Evolutionary conservation across 2,888 invertebrate species (phyloP).

Genomic region (Drepana falcataria): DNA sequence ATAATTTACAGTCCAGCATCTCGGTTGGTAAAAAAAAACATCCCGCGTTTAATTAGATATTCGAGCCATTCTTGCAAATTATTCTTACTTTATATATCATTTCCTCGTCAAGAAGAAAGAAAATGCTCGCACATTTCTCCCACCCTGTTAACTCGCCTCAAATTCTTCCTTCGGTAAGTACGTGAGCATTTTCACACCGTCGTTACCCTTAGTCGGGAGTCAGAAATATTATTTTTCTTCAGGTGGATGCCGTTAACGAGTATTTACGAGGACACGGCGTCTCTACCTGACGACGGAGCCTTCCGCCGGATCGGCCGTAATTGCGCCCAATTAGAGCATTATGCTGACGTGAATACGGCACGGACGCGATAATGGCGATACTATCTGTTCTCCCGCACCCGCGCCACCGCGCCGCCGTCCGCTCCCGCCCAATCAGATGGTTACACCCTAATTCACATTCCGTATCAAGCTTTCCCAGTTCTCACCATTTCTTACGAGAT

Average conservation of each 20-base stretch:
- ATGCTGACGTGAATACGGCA: conserved; percentile 76
- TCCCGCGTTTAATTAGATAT: conserved; percentile 17
- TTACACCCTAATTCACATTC: conserved; percentile 66
- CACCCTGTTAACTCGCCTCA: conserved; percentile 57
- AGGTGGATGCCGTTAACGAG: conserved; percentile 69
- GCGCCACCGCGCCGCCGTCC: conserved; percentile 16
- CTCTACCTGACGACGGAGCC: conserved; percentile 70
- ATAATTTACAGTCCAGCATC: not conserved
- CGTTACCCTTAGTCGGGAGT: conserved; percentile 58
- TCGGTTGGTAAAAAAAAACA: conserved; percentile 4
- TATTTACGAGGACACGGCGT: conserved; percentile 73
- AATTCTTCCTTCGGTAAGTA: conserved; percentile 55
- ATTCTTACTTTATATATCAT: conserved; percentile 41
- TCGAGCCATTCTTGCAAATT: conserved; percentile 36
- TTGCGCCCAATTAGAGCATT: conserved; percentile 77
- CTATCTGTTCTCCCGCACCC: conserved; percentile 53
- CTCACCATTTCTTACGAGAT: conserved; percentile 58
- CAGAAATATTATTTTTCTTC: conserved; percentile 73
- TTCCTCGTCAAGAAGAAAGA: conserved; percentile 45
- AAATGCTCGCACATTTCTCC: conserved; percentile 49
- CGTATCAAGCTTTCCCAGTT: conserved; percentile 55
- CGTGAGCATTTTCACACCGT: conserved; percentile 58
- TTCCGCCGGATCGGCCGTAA: conserved; percentile 70
- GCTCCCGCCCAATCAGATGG: conserved; percentile 52
- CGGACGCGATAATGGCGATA: conserved; percentile 72